A percentile compares a stretch with the other conserved stretches of the same genome.
Conservation (phyloP, 2,113 vertebrate species). For the Microcebus tavaratra region DNA sequence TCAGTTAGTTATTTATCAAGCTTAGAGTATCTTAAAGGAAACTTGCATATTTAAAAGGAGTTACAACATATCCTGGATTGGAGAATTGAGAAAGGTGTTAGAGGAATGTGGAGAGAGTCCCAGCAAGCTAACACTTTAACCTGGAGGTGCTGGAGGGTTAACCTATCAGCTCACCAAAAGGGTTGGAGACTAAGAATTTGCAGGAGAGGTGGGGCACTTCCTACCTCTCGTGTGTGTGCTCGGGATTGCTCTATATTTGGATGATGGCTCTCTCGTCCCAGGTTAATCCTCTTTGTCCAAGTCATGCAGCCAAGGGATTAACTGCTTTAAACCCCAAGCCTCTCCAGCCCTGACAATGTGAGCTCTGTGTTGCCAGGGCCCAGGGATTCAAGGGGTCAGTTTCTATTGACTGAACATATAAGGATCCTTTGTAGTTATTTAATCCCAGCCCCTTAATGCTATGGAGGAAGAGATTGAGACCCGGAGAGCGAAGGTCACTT, state of each 20-base stretch:
- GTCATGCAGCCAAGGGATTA: conserved; percentile 94
- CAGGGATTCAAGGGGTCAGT: background rate
- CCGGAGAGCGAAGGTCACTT: background rate
- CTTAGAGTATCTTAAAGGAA: background rate
- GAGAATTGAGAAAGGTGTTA: background rate
- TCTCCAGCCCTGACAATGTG: background rate
- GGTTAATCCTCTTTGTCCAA: conserved; percentile 96
- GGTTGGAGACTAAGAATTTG: background rate
- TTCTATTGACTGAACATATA: background rate
- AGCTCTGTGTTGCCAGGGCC: background rate
- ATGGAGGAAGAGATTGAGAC: background rate
- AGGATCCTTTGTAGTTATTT: conserved; percentile 21
- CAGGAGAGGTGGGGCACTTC: background rate
- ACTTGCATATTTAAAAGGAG: background rate
- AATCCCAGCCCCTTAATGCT: background rate
- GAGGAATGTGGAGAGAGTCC: background rate
- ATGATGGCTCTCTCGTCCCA: conserved; percentile 86
- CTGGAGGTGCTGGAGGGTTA: background rate
- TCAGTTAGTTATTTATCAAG: background rate
- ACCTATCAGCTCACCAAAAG: background rate
- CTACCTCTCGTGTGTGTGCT: background rate
- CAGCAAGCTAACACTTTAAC: background rate
- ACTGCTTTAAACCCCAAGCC: conserved; percentile 85
- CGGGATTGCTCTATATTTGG: conserved; percentile 91
- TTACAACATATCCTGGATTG: background rate